Percentiles rank a stretch among this genome's conserved stretches.
Conservation (phyloP, 2,888 invertebrate genomes). For the Ommatoiulus sabulosus region DNA sequence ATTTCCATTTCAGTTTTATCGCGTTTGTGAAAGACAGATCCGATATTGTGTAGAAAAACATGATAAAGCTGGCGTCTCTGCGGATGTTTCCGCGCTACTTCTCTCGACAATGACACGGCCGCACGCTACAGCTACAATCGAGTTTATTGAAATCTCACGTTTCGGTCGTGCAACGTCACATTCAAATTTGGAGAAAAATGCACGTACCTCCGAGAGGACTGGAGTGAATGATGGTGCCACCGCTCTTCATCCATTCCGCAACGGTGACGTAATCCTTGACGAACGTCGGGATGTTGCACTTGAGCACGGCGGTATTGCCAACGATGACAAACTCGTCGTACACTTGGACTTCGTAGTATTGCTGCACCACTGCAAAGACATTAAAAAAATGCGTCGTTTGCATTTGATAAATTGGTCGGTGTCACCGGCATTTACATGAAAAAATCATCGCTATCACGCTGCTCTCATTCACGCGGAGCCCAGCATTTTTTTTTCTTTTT, state of each 20-base stretch:
- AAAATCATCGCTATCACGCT: slow-evolving; percentile 41
- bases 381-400: slow-evolving; percentile 24
- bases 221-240: slow-evolving; percentile 52
- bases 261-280: slow-evolving; percentile 58
- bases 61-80: slow-evolving; percentile 41
- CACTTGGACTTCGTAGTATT: slow-evolving; percentile 58
- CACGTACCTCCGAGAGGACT: slow-evolving; percentile 49
- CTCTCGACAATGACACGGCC: slow-evolving; percentile 38
- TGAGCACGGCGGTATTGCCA: slow-evolving; percentile 56
- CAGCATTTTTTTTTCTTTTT: not conserved
- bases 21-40: slow-evolving; percentile 41
- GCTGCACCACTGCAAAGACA: slow-evolving; percentile 55
- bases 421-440: slow-evolving; percentile 35
- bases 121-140: not conserved
- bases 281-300: slow-evolving; percentile 57
- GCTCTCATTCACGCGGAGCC: slow-evolving; percentile 14
- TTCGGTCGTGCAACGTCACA: not conserved
- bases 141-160: slow-evolving; percentile 42
- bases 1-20: slow-evolving; percentile 48
- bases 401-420: slow-evolving; percentile 32
- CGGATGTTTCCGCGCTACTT: not conserved
- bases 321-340: slow-evolving; percentile 58
- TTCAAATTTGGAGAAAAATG: not conserved
- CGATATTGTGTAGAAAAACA: slow-evolving; percentile 47
- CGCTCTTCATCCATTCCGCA: slow-evolving; percentile 57